Evolutionary conservation across 2,888 invertebrate species (phyloP), one percentile per base, ranked within the genome.

Genomic region (Xanthorhoe designata): DNA sequence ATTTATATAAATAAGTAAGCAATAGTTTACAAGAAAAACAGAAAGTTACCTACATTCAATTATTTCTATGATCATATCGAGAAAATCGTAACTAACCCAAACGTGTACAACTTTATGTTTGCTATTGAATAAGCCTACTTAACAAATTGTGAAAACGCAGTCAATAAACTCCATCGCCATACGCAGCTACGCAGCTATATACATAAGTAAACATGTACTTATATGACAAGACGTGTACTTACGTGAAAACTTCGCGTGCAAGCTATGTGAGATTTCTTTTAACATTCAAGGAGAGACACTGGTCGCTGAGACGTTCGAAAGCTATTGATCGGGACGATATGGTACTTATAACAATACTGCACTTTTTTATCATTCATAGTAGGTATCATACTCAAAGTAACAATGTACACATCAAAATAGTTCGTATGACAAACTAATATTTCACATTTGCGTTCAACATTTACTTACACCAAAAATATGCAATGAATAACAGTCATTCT

Each of bases 171-270:
- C 66, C 45, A 35, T 56, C 51, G 64, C 71, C 69, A 68, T 73
- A 72, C 51, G 66, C 62, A 51, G 19, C 55, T 52, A 63, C 66
- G 45, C 35, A 57, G 13, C 52, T 57, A 54, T 53, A 50, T 57
- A 64, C 63, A 59, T 59, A 58, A 64, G 68, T 64, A 69, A 69
- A 69, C 71, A 52, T 72, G 64, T 74, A 68, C 70, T 62, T 72
- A 71, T 67, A 68, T 55, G 70, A 66, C 68, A 68, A 77, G 78
- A 79, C 81, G 75, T 81, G 81, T 82, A 81, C 77, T 80, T 82
- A 84, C 84, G 87, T 85, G 91, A 92, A 91, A 92, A 84, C 87
- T 81, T 89, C 84, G 91, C 91, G 91, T 92, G 91, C 82, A 77
- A 81, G 79, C 76, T 69, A 70, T 71, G 77, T 73, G 75, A 88